Evolutionary conservation across 2,797 vertebrate species (phyloP).

Genomic region (Cetoscarus ocellatus): DNA sequence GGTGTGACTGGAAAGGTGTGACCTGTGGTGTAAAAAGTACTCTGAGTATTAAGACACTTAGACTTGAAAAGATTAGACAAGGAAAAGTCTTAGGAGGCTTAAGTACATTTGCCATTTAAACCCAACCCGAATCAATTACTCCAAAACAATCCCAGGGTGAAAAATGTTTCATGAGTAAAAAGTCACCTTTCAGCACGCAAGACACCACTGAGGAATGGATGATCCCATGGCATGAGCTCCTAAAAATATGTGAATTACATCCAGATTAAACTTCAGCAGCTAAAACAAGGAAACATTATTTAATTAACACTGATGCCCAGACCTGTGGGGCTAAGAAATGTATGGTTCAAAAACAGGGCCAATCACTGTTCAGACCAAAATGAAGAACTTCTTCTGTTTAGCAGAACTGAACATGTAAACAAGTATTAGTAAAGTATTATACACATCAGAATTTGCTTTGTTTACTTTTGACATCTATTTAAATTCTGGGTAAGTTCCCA

Average conservation of each 20-base stretch:
- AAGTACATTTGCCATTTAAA: not conserved
- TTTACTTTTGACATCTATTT: too few species aligned
- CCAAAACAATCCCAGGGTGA: constrained; percentile 35
- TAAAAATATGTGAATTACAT: constrained; percentile 59
- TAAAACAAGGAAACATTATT: not conserved
- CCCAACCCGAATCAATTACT: constrained; percentile 43
- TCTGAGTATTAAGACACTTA: too few species aligned
- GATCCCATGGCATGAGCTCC: constrained; percentile 98
- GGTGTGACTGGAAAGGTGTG: too few species aligned
- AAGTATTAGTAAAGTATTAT: too few species aligned
- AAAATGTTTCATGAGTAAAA: constrained; percentile 3
- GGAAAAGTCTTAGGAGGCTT: too few species aligned
- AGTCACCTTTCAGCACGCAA: constrained; percentile 94
- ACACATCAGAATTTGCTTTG: too few species aligned
- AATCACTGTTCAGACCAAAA: not conserved
- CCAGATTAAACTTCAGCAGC: not conserved
- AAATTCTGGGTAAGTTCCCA: too few species aligned
- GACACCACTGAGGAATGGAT: constrained; percentile 93
- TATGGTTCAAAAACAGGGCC: not conserved
- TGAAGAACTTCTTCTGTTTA: too few species aligned
- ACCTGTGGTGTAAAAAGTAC: too few species aligned
- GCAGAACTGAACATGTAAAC: too few species aligned
- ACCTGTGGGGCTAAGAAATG: not conserved
- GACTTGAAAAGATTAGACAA: too few species aligned
- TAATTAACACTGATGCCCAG: not conserved